phyloP scores from a whole-genome alignment of 2,888 invertebrate genomes.

The Salticus scenicus region DNA sequence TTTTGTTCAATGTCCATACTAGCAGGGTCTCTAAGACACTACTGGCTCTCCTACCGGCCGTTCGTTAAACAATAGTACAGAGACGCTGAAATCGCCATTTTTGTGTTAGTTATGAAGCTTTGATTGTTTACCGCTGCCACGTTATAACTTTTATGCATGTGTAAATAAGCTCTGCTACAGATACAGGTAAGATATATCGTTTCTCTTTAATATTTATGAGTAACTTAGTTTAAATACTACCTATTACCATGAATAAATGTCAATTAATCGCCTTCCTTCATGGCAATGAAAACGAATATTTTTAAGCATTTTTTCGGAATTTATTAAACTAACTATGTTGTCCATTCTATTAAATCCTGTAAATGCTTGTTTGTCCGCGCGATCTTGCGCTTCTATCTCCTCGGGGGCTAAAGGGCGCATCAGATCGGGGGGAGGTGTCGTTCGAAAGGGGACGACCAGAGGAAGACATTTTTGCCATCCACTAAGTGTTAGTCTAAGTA shows the following conservation, averaged over 20 bases:
- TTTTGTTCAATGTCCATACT: no score
- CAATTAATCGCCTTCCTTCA: neutral
- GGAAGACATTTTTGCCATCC: no score
- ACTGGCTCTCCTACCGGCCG: neutral
- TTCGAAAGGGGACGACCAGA: no score
- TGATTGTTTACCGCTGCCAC: no score
- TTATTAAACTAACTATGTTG: neutral
- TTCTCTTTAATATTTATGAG: slow-evolving; percentile 14
- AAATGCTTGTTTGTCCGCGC: neutral
- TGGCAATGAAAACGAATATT: neutral
- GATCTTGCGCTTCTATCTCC: no score
- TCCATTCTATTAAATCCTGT: neutral
- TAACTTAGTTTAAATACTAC: slow-evolving; percentile 5
- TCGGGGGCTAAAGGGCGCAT: no score
- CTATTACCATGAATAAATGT: no score
- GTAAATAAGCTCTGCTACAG: slow-evolving; percentile 8
- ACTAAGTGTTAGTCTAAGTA: no score
- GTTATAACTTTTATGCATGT: neutral
- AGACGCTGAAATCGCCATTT: no score
- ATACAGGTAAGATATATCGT: slow-evolving; percentile 11
- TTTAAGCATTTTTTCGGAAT: neutral
- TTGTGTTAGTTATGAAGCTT: no score
- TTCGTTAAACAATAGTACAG: no score
- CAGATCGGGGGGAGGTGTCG: no score
- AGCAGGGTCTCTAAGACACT: neutral